Evolutionary conservation across 2,888 invertebrate genomes (phyloP).

Genomic region (Hartigia nigra): DNA sequence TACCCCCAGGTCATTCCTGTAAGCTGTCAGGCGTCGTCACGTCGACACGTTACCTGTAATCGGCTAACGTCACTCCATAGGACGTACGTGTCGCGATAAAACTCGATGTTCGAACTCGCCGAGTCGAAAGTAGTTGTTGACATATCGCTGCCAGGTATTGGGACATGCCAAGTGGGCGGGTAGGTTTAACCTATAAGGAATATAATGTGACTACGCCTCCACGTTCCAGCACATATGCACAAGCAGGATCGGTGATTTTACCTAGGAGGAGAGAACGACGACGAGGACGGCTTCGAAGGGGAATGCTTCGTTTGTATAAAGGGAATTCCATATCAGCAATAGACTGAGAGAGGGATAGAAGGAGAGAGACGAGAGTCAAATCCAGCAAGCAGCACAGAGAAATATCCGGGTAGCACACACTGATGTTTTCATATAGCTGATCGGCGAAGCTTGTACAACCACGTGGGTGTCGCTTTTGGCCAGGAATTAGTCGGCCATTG

Average conservation of each 20-base stretch:
- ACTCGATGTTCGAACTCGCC: slow-evolving; percentile 27
- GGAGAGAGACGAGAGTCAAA: background rate
- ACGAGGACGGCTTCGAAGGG: background rate
- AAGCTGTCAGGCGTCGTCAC: background rate
- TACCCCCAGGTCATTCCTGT: background rate
- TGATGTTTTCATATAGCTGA: slow-evolving; percentile 8
- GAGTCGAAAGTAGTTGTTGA: slow-evolving; percentile 60
- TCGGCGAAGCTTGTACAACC: slow-evolving; percentile 16
- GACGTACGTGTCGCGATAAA: slow-evolving; percentile 27
- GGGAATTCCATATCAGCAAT: background rate
- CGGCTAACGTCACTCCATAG: slow-evolving; percentile 20
- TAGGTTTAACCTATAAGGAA: slow-evolving; percentile 59
- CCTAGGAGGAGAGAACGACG: background rate
- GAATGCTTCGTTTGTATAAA: background rate
- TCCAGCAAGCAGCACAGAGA: background rate
- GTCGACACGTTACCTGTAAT: slow-evolving; percentile 16
- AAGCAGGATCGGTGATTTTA: background rate
- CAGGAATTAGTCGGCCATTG: slow-evolving; percentile 30
- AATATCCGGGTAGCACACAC: slow-evolving; percentile 18
- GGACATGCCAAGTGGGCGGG: slow-evolving; percentile 58
- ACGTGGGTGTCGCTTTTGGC: slow-evolving; percentile 45
- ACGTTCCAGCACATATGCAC: slow-evolving; percentile 31
- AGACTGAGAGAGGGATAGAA: background rate
- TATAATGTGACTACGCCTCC: slow-evolving; percentile 60
- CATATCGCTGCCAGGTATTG: slow-evolving; percentile 59